Conservation (phyloP, 1,140 invertebrate genomes). For the Metaphire vulgaris region DNA sequence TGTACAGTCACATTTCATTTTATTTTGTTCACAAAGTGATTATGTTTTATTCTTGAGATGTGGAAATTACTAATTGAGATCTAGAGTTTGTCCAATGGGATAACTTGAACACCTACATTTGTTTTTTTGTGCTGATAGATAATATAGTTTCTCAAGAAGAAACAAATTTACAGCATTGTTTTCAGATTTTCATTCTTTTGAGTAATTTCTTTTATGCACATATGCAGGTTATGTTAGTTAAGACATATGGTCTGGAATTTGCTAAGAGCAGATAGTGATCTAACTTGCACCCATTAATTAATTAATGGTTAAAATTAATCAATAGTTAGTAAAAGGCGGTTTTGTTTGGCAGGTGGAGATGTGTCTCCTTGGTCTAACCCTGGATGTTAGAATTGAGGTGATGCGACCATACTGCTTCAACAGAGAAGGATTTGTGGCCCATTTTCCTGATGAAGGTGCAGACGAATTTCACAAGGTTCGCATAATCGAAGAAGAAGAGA, state of each 20-base stretch:
- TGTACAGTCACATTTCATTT: neutral
- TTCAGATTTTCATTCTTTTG: neutral
- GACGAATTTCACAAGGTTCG: conserved; percentile 40
- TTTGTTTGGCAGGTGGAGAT: conserved; percentile 51
- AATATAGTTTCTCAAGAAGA: too few species aligned
- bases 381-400: conserved; percentile 52
- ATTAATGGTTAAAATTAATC: conserved; percentile 1
- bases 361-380: conserved; percentile 53
- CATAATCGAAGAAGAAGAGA: conserved; percentile 55
- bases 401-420: conserved; percentile 48
- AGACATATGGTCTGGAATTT: too few species aligned
- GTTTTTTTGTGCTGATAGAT: too few species aligned
- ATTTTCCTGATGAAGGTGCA: conserved; percentile 50
- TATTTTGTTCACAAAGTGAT: too few species aligned
- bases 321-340: neutral
- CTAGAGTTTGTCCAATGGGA: too few species aligned
- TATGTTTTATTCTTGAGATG: too few species aligned
- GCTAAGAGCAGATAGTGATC: too few species aligned
- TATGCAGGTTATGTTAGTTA: neutral
- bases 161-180: too few species aligned
- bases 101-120: too few species aligned
- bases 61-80: too few species aligned
- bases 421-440: conserved; percentile 51
- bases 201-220: neutral
- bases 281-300: neutral